Evolutionary conservation across 2,797 vertebrate genomes (phyloP), one percentile per base, ranked within the genome.

Genomic region (Gadopsis marmoratus): DNA sequence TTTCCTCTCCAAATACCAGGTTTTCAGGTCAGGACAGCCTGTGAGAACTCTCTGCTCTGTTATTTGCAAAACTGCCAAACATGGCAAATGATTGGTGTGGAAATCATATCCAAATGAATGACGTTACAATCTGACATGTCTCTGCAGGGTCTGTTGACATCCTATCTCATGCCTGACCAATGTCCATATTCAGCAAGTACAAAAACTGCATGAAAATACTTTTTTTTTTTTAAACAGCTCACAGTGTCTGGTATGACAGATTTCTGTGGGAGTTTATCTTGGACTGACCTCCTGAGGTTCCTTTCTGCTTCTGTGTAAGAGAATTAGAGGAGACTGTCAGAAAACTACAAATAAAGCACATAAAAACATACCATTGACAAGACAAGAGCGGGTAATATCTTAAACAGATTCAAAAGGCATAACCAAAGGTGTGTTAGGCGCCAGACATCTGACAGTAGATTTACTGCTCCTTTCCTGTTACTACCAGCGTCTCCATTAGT

Each of bases 131-230:
- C 26, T 19, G 6, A 41, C 5, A 11, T 48, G 41, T 33, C 10
- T 19, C 23, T 31, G 19, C 41, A 33, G 37, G 16, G 61, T 86
- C 78, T 76, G 73, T 45, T 70, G 64, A 81, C n/a, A 19, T 68
- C 3, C 11, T 7, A 19, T 60, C 62, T 19, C 65, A 58, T 54
- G 70, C 17, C 29, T 65, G 37, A 66, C 55, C 23, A 37, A 21
- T 23, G 37, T 62, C n/a, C 62, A 17, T n/a, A 3, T 62, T 55
- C 16, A 75, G 13, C 37, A 33, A 14, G 11, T 7, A 33, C 1
- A 33, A 72, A 43, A 37, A 21, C 19, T 48, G 6, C 23, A 2
- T 62, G 39, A 29, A 37, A 37, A 37, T 37, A 37, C 3, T 41
- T 13, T 41, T 13, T 12, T 41, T 41, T 41, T 41, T 14, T 41